Conservation (phyloP, 2,113 vertebrate genomes). For the Oryzias javanicus region DNA sequence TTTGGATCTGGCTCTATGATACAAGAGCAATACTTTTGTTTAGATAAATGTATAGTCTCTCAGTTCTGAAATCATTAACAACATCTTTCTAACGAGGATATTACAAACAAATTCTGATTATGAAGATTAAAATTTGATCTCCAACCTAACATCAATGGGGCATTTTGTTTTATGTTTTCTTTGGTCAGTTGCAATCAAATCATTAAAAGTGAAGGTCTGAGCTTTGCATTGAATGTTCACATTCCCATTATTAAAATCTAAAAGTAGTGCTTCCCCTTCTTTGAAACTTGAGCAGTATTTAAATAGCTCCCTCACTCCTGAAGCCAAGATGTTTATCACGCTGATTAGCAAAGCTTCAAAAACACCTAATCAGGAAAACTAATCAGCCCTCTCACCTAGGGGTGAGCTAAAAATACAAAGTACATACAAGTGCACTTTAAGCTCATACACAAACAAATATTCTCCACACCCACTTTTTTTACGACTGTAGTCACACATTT, state of each 20-base stretch:
- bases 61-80: too few species aligned
- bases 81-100: too few species aligned
- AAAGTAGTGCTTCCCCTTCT: background rate
- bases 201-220: background rate
- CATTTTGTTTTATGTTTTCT: background rate
- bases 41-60: too few species aligned
- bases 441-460: slow-evolving; percentile 16
- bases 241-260: background rate
- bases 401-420: slow-evolving; percentile 56
- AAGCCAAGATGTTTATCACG: slow-evolving; percentile 50
- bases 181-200: background rate
- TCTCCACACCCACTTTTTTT: slow-evolving; percentile 1
- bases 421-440: slow-evolving; percentile 13
- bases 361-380: slow-evolving; percentile 69
- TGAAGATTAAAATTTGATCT: too few species aligned
- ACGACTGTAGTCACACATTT: slow-evolving; percentile 8
- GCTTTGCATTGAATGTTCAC: background rate
- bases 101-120: too few species aligned
- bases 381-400: slow-evolving; percentile 65
- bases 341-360: slow-evolving; percentile 64
- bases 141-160: too few species aligned
- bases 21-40: too few species aligned
- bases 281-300: slow-evolving; percentile 26
- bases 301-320: slow-evolving; percentile 26
- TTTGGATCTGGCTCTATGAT: too few species aligned